Percentiles rank a stretch among this genome's conserved stretches.
phyloP scores from a whole-genome alignment of 2,113 vertebrate species.

The Calyptomena viridis region DNA sequence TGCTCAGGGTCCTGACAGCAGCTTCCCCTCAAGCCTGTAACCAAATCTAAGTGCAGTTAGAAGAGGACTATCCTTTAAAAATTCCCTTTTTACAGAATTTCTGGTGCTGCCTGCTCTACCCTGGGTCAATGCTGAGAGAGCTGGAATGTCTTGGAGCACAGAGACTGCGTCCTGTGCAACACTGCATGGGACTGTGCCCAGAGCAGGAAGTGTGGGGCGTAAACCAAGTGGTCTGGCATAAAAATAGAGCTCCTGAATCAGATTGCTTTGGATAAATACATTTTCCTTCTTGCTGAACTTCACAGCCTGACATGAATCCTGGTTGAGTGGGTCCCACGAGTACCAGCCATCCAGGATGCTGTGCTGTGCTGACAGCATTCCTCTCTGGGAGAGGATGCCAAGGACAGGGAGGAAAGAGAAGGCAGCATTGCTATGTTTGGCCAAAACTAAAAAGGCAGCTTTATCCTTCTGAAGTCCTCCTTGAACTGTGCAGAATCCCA shows the following conservation, averaged over 20 bases:
- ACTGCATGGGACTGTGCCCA: neutral
- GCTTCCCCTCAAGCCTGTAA: neutral
- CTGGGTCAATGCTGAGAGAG: neutral
- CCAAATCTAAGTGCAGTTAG: neutral
- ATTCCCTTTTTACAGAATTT: neutral
- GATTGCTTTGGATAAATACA: neutral
- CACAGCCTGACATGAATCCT: neutral
- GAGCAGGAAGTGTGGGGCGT: neutral
- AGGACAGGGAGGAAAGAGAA: constrained; percentile 26
- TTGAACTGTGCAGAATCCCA: constrained; percentile 68
- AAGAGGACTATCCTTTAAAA: neutral
- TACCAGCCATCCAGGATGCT: too few species aligned
- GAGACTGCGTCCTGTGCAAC: neutral
- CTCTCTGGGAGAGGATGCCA: constrained; percentile 16
- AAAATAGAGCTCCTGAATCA: neutral
- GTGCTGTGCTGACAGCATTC: neutral
- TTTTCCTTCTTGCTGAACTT: constrained; percentile 11
- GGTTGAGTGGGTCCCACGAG: neutral
- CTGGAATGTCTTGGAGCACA: neutral
- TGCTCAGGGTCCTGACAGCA: neutral
- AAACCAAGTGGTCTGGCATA: neutral
- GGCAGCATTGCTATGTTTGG: constrained; percentile 47
- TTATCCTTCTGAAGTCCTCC: constrained; percentile 56
- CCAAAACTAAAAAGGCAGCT: constrained; percentile 49
- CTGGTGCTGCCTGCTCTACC: neutral